These are phyloP conservation scores for Ciconia nigra DNA, from an alignment of 2,797 vertebrate genomes.

Conservation along the genomic window DNA sequence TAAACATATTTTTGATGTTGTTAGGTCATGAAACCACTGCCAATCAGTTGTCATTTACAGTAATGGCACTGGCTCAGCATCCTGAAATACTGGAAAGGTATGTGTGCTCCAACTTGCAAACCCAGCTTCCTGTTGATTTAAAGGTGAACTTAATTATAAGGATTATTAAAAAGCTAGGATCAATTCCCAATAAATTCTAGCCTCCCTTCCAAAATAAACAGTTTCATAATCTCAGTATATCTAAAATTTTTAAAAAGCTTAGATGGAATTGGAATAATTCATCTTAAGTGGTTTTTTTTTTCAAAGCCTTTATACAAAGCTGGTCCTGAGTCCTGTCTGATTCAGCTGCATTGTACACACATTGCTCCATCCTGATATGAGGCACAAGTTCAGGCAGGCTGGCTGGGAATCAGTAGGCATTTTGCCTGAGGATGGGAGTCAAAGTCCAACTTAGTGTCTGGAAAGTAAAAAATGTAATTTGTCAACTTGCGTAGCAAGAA, in stretches of 20 bases:
- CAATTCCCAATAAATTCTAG: neutral
- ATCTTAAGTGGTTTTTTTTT: neutral
- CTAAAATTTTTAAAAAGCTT: neutral
- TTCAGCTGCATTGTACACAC: neutral
- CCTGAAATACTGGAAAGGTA: conserved; percentile 87
- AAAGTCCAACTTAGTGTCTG: neutral
- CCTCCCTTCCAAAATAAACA: neutral
- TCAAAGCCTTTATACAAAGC: neutral
- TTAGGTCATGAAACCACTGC: conserved; percentile 92
- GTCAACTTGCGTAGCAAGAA: neutral
- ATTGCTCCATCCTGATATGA: neutral
- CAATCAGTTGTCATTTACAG: conserved; percentile 85
- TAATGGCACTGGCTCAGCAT: conserved; percentile 85
- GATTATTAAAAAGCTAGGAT: neutral
- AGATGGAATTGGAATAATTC: neutral
- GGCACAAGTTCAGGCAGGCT: neutral
- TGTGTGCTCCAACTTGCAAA: neutral
- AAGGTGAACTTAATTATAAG: neutral
- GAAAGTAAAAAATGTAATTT: neutral
- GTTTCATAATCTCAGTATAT: neutral
- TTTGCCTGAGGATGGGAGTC: neutral
- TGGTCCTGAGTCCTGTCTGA: neutral
- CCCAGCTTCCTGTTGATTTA: neutral
- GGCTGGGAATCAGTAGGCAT: neutral
- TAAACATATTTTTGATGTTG: neutral